A percentile compares a stretch with the other conserved stretches of the same genome.
Conservation (phyloP, 2,797 vertebrate species). For the Sebastes nivosus region DNA sequence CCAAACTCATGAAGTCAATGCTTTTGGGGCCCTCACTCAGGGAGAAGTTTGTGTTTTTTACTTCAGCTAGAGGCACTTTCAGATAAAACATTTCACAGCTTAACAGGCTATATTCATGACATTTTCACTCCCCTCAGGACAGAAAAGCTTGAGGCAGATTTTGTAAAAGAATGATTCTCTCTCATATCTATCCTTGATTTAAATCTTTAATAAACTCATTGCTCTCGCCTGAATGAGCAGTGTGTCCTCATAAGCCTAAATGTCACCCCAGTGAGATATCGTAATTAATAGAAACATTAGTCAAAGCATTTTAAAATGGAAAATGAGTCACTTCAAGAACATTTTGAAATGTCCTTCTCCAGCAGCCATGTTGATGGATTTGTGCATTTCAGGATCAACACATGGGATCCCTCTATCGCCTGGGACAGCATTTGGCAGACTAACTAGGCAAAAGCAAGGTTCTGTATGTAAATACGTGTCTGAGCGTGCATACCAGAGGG, state of each 20-base stretch:
- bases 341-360: slow-evolving; percentile 59
- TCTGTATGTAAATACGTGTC: slow-evolving; percentile 52
- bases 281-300: slow-evolving; percentile 77
- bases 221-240: slow-evolving; percentile 47
- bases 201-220: slow-evolving; percentile 66
- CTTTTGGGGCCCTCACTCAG: slow-evolving; percentile 26
- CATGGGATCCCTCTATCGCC: slow-evolving; percentile 44
- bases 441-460: slow-evolving; percentile 44
- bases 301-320: slow-evolving; percentile 63
- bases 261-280: slow-evolving; percentile 61
- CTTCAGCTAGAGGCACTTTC: slow-evolving; percentile 32
- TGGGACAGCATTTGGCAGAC: slow-evolving; percentile 63
- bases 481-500: slow-evolving; percentile 5
- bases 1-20: slow-evolving; percentile 8
- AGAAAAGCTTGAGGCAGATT: slow-evolving; percentile 42
- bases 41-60: slow-evolving; percentile 5
- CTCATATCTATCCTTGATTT: slow-evolving; percentile 47
- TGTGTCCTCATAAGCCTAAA: slow-evolving; percentile 60
- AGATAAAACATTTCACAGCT: slow-evolving; percentile 46
- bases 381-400: slow-evolving; percentile 52
- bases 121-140: slow-evolving; percentile 28
- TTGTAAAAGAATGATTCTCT: slow-evolving; percentile 45
- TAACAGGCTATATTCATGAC: slow-evolving; percentile 28
- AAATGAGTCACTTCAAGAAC: slow-evolving; percentile 68
- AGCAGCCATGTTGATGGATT: slow-evolving; percentile 64